Base-by-base conservation (phyloP, 23 tunicate species). In the Trididemnum miniatum region DNA sequence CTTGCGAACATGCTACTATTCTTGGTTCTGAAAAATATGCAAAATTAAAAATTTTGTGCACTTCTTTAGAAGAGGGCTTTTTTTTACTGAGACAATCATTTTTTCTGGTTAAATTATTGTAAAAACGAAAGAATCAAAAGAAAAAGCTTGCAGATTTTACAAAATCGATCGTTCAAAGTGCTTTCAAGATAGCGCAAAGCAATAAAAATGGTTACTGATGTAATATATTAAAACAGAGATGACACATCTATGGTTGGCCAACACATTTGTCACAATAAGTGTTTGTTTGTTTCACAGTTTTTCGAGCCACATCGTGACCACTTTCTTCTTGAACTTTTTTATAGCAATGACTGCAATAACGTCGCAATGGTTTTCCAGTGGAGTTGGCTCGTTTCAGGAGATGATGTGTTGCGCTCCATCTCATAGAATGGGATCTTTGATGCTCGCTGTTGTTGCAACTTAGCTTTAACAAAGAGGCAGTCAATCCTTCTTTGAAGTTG, bases 401-500 rank as follows among this genome's bases (percentile, higher is more conserved):
- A n/a, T n/a, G n/a, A n/a, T 62, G 28, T 62, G 25, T 62, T 62
- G 69, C 69, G 23, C 69, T 62, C 69, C 20, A 62, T 62, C 69
- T 62, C 28, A 18, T 62, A 62, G 4, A 62, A 62, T 62, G 69
- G 23, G 69, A 62, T 62, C 69, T 62, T 27, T 62, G 69, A 24
- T 62, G 69, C 69, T 62, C 69, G 69, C 69, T 62, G 69, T 62
- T 62, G 69, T 62, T 62, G 69, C 20, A 15, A 62, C 28, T 62
- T 62, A 62, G 69, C 69, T 62, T 62, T 23, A 23, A 62, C 25
- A 62, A 62, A 62, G 69, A 62, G 69, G 7, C 69, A 62, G 69
- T 27, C 69, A 62, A 62, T 62, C 23, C 69, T 62, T 62, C n/a
- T 62, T 62, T 62, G 69, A 62, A 62, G 69, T 62, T 62, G 69